Base-by-base conservation (phyloP, 2,797 vertebrate genomes). In the Paramormyrops hopkinsi region DNA sequence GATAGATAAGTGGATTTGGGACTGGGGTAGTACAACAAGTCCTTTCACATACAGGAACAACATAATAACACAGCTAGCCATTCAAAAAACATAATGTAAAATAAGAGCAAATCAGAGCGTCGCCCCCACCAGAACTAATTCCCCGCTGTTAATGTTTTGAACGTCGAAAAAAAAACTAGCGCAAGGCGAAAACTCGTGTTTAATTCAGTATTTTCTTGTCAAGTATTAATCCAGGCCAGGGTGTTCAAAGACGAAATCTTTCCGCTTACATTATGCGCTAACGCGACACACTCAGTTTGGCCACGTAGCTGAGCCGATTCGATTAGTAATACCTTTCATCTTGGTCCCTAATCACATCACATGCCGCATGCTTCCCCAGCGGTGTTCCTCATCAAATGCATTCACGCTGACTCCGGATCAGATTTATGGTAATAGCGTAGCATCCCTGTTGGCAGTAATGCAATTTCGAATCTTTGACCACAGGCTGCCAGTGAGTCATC, bases 1-100 rank as follows among this genome's bases (percentile, higher is more conserved):
- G 96, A 97, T 93, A 88, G 93, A 93, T 96, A 96, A 96, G 92
- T 95, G 94, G 95, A 96, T 96, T 96, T 96, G 93, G 92, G 93
- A 92, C 93, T 92, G 90, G 91, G 50, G 91, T 87, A 90, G 92
- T 89, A 96, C 96, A 96, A 96, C 94, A 93, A 91, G 92, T 41
- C 94, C 94, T 94, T 97, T 96, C 94, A 96, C 91, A 94, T 92
- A 92, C 89, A 90, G 88, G 86, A 90, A n/a, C 88, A 50, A 92
- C 91, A 94, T 41, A 92, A 92, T 22, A 22, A 62, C n/a, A 62
- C 92, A 93, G 88, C n/a, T n/a, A n/a, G n/a, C 90, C 92, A 90
- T 92, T 91, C 92, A 93, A 92, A 92, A 84, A 92, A 84, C 22
- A 65, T 56, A 90, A 84, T 69, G 17, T 37, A 25, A 90, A 83